These are phyloP conservation scores for Oligia strigilis DNA, from an alignment of 2,888 invertebrate species.

Conservation along the genomic window DNA sequence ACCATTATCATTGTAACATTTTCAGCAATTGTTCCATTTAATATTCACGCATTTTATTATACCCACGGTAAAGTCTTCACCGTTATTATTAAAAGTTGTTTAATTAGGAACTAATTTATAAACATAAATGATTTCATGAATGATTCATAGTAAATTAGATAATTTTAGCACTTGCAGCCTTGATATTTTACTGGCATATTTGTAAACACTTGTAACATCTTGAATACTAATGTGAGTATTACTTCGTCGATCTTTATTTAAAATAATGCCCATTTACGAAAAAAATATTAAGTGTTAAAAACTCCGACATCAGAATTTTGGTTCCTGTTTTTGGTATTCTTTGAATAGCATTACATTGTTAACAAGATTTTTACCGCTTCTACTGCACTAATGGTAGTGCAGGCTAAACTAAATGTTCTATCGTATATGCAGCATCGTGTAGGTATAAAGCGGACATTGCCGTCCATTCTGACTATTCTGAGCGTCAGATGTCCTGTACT, in stretches of 20 bases:
- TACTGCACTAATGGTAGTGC: background rate
- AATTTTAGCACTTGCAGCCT: constrained; percentile 58
- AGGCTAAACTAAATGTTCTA: background rate
- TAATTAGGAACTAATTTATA: constrained; percentile 40
- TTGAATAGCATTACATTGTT: background rate
- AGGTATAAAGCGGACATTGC: background rate
- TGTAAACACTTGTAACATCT: constrained; percentile 61
- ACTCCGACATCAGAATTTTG: background rate
- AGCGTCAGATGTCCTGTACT: background rate
- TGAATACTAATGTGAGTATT: constrained; percentile 61
- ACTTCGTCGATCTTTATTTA: constrained; percentile 49
- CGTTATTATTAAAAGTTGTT: constrained; percentile 28
- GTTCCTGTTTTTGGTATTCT: background rate
- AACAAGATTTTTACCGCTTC: background rate
- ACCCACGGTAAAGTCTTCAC: background rate
- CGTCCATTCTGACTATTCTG: background rate
- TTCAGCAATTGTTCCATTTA: background rate
- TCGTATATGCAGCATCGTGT: background rate
- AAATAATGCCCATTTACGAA: constrained; percentile 5
- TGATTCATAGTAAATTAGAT: constrained; percentile 53
- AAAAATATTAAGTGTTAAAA: constrained; percentile 7
- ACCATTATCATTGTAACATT: background rate
- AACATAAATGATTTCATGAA: no score
- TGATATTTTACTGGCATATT: constrained; percentile 62
- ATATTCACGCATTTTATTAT: background rate